These are phyloP conservation scores for Piliocolobus tephrosceles DNA, from an alignment of 2,113 vertebrate genomes.

Conservation along the genomic window DNA sequence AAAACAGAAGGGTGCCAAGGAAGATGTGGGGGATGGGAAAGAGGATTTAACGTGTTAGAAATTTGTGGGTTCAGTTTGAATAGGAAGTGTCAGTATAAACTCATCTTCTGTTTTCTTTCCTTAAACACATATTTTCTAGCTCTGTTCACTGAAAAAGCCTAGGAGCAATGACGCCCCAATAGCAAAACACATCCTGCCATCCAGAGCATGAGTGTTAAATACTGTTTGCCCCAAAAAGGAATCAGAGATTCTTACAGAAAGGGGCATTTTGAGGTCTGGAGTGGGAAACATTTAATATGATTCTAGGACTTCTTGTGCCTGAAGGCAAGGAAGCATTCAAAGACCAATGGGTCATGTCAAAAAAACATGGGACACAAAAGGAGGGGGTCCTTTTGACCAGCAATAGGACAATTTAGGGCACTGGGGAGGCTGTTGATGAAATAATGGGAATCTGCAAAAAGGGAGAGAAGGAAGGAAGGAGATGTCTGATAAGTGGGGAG, in stretches of 20 bases:
- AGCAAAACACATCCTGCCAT: neutral
- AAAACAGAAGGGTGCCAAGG: neutral
- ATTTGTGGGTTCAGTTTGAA: neutral
- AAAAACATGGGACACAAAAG: neutral
- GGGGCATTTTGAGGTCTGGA: neutral
- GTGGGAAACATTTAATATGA: neutral
- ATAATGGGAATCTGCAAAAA: neutral
- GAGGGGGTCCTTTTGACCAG: neutral
- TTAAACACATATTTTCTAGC: neutral
- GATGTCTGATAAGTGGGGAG: neutral
- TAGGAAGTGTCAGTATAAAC: neutral
- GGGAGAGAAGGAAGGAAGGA: neutral
- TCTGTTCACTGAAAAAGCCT: neutral
- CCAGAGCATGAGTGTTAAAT: neutral
- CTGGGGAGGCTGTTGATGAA: neutral
- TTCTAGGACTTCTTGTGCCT: neutral
- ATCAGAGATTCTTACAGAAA: neutral
- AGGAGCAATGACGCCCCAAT: neutral
- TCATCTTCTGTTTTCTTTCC: neutral
- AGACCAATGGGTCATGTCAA: neutral
- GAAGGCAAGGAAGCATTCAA: neutral
- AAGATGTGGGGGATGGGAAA: no score
- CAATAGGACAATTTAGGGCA: neutral
- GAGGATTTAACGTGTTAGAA: neutral
- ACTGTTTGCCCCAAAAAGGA: neutral